These are phyloP conservation scores for Mesorhabditis belari DNA, from an alignment of 2,888 invertebrate species.

Conservation along the genomic window DNA sequence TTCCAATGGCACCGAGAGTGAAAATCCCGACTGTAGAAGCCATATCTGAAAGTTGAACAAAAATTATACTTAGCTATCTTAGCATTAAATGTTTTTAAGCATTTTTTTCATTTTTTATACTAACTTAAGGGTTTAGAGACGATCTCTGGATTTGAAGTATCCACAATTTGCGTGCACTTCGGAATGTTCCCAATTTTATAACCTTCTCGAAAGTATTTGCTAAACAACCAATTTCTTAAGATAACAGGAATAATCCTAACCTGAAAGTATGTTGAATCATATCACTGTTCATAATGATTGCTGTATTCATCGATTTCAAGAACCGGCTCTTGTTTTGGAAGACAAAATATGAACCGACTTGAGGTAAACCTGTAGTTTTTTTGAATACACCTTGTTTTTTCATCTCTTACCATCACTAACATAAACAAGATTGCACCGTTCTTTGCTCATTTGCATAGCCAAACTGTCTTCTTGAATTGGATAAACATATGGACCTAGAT, in stretches of 20 bases:
- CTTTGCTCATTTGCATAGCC: conserved; percentile 31
- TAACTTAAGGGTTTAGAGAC: conserved; percentile 13
- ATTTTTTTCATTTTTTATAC: no score
- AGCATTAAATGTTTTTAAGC: not conserved
- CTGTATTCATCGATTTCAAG: conserved; percentile 11
- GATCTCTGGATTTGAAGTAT: not conserved
- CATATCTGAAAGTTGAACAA: conserved; percentile 9
- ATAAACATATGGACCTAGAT: conserved; percentile 19
- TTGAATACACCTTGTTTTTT: not conserved
- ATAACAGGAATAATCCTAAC: not conserved
- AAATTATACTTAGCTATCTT: not conserved
- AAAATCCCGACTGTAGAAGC: conserved; percentile 25
- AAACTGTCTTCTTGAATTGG: conserved; percentile 37
- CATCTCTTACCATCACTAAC: conserved; percentile 21
- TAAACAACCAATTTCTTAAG: no score
- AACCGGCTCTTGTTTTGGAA: conserved; percentile 18
- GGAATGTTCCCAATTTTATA: conserved; percentile 23
- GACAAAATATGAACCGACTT: conserved; percentile 21
- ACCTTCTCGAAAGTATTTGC: conserved; percentile 23
- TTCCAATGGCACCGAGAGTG: conserved; percentile 18
- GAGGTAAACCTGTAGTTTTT: conserved; percentile 19
- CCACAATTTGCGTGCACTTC: conserved; percentile 15
- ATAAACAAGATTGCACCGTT: conserved; percentile 33
- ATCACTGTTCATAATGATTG: conserved; percentile 20
- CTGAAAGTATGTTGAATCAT: conserved; percentile 25